These are phyloP conservation scores for Caracal caracal DNA, from an alignment of 2,113 vertebrate genomes.

Conservation along the genomic window DNA sequence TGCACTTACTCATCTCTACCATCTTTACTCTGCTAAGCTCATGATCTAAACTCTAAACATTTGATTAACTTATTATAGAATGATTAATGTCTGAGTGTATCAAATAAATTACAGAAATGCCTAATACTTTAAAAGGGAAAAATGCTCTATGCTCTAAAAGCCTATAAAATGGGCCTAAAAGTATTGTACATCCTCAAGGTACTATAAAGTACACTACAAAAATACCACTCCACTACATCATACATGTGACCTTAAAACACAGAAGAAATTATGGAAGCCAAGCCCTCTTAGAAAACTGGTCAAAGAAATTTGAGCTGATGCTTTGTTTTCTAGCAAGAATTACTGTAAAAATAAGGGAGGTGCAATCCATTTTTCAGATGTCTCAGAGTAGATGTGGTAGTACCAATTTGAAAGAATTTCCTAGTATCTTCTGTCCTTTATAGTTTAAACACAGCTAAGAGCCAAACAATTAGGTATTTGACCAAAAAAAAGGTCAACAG, in stretches of 20 bases:
- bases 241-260: neutral
- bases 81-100: neutral
- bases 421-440: neutral
- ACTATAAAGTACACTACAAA: neutral
- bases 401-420: neutral
- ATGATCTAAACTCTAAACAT: neutral
- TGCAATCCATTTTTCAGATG: neutral
- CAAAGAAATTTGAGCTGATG: neutral
- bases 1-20: neutral
- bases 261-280: neutral
- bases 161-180: neutral
- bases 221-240: neutral
- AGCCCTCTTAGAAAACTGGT: neutral
- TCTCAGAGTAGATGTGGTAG: neutral
- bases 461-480: neutral
- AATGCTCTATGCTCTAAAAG: neutral
- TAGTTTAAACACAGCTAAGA: neutral
- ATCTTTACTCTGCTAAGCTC: neutral
- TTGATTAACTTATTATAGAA: neutral
- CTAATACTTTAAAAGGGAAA: neutral
- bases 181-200: neutral
- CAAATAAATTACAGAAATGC: neutral
- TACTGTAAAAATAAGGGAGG: neutral
- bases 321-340: neutral
- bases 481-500: constrained; percentile 17